Conservation (phyloP, 1,140 invertebrate genomes). For the Zaprionus lachaisei region DNA sequence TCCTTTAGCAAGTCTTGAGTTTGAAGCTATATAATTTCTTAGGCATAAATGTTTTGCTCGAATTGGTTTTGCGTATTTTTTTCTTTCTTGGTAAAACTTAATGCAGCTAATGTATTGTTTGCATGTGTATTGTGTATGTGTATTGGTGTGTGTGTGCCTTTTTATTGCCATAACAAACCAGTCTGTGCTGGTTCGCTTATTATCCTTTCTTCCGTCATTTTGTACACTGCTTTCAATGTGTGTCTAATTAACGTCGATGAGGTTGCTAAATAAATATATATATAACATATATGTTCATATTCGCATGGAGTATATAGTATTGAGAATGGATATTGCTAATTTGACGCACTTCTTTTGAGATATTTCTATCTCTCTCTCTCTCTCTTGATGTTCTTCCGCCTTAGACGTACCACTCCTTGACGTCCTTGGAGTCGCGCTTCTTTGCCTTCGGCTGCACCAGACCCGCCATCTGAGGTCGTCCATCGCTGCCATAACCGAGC, state of each 20-base stretch:
- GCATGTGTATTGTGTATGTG: conserved; percentile 6
- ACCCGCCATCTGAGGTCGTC: conserved; percentile 80
- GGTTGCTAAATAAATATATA: conserved; percentile 57
- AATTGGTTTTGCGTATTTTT: conserved; percentile 26
- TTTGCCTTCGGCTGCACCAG: conserved; percentile 87
- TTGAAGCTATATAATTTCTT: conserved; percentile 77
- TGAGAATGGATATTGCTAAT: conserved; percentile 71
- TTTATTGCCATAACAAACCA: conserved; percentile 48
- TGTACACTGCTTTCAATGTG: conserved; percentile 57
- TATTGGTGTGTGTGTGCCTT: conserved; percentile 29
- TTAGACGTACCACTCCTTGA: conserved; percentile 96
- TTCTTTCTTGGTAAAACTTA: conserved; percentile 38
- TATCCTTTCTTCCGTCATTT: conserved; percentile 64
- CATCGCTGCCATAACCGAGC: conserved; percentile 69
- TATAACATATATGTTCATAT: conserved; percentile 20
- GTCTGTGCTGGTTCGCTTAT: conserved; percentile 50
- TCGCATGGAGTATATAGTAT: conserved; percentile 15
- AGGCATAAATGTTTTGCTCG: conserved; percentile 60
- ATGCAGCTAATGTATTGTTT: conserved; percentile 62
- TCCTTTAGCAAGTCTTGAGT: conserved; percentile 76
- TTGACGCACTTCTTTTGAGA: conserved; percentile 58
- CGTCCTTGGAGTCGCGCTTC: conserved; percentile 93
- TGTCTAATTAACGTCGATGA: conserved; percentile 63
- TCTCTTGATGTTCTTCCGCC: conserved; percentile 11
- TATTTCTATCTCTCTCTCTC: too few relatives aligned